A percentile compares a stretch with the other conserved stretches of the same genome.
Evolutionary conservation across 2,888 invertebrate genomes (phyloP).

Genomic region (Platynereis dumerilii): DNA sequence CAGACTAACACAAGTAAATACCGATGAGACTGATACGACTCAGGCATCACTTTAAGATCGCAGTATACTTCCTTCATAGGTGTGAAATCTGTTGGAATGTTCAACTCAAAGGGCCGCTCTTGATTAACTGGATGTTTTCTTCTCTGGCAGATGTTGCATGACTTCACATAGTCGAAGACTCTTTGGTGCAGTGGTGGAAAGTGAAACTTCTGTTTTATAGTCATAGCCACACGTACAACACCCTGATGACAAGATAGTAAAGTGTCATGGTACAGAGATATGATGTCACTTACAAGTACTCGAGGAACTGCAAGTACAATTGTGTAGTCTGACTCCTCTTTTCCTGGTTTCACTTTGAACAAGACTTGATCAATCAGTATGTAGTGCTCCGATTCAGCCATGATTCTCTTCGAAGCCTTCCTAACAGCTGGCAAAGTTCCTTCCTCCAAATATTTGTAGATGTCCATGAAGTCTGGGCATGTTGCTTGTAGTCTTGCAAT

Average conservation of each 20-base stretch:
- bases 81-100: background rate
- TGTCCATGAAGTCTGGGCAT: background rate
- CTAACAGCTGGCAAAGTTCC: background rate
- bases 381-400: background rate
- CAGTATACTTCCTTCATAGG: background rate
- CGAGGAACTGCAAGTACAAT: background rate
- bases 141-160: background rate
- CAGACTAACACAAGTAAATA: slow-evolving; percentile 1
- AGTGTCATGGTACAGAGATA: background rate
- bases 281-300: background rate
- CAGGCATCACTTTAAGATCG: too few relatives aligned
- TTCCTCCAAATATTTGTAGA: background rate
- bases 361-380: background rate
- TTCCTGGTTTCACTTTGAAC: background rate
- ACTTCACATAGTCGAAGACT: background rate
- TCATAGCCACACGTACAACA: background rate
- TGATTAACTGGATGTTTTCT: background rate
- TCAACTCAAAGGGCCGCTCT: background rate
- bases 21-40: background rate
- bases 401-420: background rate
- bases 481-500: background rate
- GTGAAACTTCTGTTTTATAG: background rate
- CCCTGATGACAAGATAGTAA: background rate
- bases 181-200: background rate
- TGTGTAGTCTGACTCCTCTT: background rate